Evolutionary conservation across 2,888 invertebrate species (phyloP).

Genomic region (Fragum whitleyi): DNA sequence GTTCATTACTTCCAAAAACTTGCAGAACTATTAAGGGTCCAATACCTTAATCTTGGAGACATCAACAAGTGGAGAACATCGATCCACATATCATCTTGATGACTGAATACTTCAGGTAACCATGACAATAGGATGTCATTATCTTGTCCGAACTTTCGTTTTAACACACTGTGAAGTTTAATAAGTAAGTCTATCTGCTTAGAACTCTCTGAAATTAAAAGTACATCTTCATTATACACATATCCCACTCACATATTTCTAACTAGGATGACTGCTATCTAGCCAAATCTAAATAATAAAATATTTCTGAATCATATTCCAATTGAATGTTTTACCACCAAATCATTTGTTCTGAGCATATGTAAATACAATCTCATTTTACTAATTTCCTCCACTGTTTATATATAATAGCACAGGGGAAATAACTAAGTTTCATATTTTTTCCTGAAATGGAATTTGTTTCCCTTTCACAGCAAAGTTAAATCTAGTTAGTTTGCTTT

Average conservation of each 20-base stretch:
- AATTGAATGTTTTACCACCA: no score
- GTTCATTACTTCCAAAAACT: no score
- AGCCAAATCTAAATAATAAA: background rate
- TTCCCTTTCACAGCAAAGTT: no score
- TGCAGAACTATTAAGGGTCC: no score
- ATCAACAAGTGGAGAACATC: slow-evolving; percentile 45
- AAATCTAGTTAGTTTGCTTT: no score
- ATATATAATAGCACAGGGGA: no score
- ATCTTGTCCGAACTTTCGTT: slow-evolving; percentile 6
- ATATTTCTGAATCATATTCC: no score
- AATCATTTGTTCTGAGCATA: no score
- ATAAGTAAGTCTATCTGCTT: background rate
- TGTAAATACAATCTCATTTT: no score
- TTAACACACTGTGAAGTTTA: slow-evolving; percentile 28
- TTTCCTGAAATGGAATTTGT: no score
- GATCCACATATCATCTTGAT: slow-evolving; percentile 78
- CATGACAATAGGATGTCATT: slow-evolving; percentile 56
- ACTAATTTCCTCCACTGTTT: no score
- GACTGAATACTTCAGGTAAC: slow-evolving; percentile 70
- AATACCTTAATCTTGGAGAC: background rate
- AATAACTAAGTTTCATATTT: no score
- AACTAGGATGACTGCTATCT: background rate
- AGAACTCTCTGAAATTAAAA: background rate
- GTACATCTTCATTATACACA: background rate
- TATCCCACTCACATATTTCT: background rate